Evolutionary conservation across 2,797 vertebrate species (phyloP).

Genomic region (Pyrrhura leucotis): DNA sequence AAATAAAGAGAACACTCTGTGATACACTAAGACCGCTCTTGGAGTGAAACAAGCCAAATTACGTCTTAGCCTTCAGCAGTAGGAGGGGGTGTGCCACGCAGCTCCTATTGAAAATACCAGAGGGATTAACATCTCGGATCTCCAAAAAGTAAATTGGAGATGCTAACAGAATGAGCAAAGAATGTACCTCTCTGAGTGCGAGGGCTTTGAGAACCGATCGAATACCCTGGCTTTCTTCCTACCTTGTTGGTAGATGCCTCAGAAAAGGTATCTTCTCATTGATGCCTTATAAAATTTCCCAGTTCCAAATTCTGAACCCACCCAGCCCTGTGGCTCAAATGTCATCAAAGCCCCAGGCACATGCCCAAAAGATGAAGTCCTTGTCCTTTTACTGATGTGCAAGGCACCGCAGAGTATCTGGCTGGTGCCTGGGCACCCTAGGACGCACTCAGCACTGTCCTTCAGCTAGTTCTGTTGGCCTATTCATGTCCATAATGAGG

Average conservation of each 20-base stretch:
- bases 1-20: not conserved
- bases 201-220: not conserved
- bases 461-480: not conserved
- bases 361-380: not conserved
- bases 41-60: not conserved
- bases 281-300: not conserved
- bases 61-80: not conserved
- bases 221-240: not conserved
- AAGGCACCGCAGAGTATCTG: fast-evolving
- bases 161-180: not conserved
- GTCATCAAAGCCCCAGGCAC: not conserved
- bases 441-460: not conserved
- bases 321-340: not conserved
- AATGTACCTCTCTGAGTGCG: not conserved
- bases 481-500: not conserved
- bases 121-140: not conserved
- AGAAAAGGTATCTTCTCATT: not conserved
- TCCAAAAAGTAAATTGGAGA: not conserved
- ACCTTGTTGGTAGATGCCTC: not conserved
- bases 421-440: not conserved
- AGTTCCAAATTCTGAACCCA: not conserved
- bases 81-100: not conserved
- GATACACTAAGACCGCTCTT: constrained; percentile 1
- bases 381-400: not conserved
- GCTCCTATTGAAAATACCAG: not conserved